Evolutionary conservation across 1,140 invertebrate species (phyloP).

Genomic region (Wasmannia auropunctata): DNA sequence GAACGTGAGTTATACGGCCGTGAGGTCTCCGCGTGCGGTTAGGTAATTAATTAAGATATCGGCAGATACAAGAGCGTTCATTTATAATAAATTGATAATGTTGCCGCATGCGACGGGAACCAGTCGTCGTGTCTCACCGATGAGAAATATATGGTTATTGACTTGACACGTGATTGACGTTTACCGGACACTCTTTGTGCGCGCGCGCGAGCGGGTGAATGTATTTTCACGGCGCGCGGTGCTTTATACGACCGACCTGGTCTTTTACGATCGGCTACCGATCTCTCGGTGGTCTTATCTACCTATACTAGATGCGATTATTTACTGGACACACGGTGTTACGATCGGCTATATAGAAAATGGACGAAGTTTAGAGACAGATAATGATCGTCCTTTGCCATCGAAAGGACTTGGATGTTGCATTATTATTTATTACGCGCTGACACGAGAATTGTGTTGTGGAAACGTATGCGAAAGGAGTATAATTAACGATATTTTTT

Average conservation of each 20-base stretch:
- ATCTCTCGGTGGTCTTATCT: not conserved
- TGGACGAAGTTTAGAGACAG: not conserved
- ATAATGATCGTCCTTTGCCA: not conserved
- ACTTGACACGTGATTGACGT: conserved; percentile 36
- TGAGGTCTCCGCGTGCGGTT: not conserved
- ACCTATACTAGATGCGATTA: too few relatives aligned
- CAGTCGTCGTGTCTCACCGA: not conserved
- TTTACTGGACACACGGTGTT: too few relatives aligned
- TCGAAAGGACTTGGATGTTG: not conserved
- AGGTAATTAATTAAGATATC: conserved; percentile 55
- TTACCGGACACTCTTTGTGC: conserved; percentile 31
- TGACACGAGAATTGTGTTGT: not conserved
- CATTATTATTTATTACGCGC: not conserved
- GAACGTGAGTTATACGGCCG: not conserved
- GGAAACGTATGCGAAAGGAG: not conserved
- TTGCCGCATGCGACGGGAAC: not conserved
- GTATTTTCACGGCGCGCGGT: conserved; percentile 25
- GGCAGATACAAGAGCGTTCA: conserved; percentile 24
- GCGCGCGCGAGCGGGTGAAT: not conserved
- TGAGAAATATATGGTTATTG: conserved; percentile 49
- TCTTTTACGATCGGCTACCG: conserved; percentile 3
- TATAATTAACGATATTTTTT: not conserved
- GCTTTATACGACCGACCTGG: not conserved
- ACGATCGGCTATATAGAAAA: not conserved
- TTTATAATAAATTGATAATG: conserved; percentile 54